These are phyloP conservation scores for Meleagris gallopavo DNA, from an alignment of 2,113 vertebrate genomes.

Conservation along the genomic window DNA sequence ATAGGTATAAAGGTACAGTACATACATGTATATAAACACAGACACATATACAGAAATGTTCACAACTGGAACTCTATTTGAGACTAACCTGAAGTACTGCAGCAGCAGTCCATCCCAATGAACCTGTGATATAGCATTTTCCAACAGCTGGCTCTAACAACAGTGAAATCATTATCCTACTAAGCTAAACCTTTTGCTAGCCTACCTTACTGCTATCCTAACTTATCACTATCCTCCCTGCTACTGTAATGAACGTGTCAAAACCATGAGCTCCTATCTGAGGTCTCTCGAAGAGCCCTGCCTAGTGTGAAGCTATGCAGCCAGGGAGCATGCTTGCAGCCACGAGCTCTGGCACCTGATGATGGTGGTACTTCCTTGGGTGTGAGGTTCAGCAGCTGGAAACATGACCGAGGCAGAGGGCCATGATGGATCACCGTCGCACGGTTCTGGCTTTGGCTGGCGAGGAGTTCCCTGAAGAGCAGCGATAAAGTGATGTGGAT, in stretches of 20 bases:
- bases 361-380: not conserved
- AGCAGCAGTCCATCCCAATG: slow-evolving; percentile 67
- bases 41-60: slow-evolving; percentile 69
- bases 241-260: slow-evolving; percentile 38
- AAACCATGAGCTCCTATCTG: slow-evolving; percentile 27
- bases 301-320: slow-evolving; percentile 48
- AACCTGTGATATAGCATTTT: slow-evolving; percentile 33
- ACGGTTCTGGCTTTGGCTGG: slow-evolving; percentile 81
- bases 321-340: slow-evolving; percentile 59
- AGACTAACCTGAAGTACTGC: slow-evolving; percentile 78
- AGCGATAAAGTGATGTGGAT: slow-evolving; percentile 84
- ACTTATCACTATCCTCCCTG: slow-evolving; percentile 32
- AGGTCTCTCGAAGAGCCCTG: not conserved
- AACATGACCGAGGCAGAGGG: not conserved
- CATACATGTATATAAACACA: slow-evolving; percentile 67
- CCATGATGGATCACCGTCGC: slow-evolving; percentile 80
- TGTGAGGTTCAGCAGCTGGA: slow-evolving; percentile 26
- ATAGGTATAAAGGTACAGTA: slow-evolving; percentile 60
- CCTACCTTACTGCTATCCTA: slow-evolving; percentile 33
- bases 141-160: slow-evolving; percentile 64
- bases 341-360: not conserved
- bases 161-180: slow-evolving; percentile 10
- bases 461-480: slow-evolving; percentile 81
- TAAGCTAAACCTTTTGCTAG: slow-evolving; percentile 22
- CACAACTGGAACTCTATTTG: slow-evolving; percentile 66